Evolutionary conservation across 2,113 vertebrate species (phyloP).

Genomic region (Tympanuchus pallidicinctus): DNA sequence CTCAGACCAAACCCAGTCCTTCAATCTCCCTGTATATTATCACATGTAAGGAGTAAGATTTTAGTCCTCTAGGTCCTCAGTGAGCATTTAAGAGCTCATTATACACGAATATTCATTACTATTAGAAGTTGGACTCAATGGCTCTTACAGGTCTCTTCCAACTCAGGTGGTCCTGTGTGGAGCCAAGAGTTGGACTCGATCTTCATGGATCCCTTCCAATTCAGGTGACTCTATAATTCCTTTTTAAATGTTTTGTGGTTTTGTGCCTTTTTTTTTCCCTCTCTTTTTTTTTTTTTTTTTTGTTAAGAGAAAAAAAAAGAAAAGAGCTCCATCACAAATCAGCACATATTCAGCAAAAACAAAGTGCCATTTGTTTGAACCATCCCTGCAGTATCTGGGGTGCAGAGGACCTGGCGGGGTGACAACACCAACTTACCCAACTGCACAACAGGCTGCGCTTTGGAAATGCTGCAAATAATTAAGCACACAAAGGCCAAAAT

Average conservation of each 20-base stretch:
- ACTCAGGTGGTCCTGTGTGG: too few relatives aligned
- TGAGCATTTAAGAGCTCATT: neutral
- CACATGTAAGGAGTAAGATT: neutral
- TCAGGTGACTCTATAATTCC: too few relatives aligned
- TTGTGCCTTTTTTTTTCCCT: neutral
- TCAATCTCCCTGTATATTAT: neutral
- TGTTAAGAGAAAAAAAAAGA: neutral
- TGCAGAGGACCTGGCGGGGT: rapidly evolving
- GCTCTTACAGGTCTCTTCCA: too few relatives aligned
- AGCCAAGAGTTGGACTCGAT: too few relatives aligned
- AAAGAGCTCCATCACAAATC: neutral
- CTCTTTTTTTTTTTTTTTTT: neutral
- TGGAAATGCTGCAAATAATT: constrained; percentile 40
- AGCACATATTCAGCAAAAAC: neutral
- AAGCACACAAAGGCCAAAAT: constrained; percentile 39
- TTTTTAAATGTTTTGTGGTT: neutral
- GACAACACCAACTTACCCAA: rapidly evolving
- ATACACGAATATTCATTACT: neutral
- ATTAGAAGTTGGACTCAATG: too few relatives aligned
- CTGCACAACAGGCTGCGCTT: constrained; percentile 18
- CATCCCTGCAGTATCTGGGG: neutral
- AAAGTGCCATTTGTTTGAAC: constrained; percentile 5
- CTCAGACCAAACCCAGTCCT: neutral
- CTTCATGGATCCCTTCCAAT: too few relatives aligned
- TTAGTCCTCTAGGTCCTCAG: neutral